phyloP scores from a whole-genome alignment of 2,888 invertebrate species.

The Bugulina stolonifera region DNA sequence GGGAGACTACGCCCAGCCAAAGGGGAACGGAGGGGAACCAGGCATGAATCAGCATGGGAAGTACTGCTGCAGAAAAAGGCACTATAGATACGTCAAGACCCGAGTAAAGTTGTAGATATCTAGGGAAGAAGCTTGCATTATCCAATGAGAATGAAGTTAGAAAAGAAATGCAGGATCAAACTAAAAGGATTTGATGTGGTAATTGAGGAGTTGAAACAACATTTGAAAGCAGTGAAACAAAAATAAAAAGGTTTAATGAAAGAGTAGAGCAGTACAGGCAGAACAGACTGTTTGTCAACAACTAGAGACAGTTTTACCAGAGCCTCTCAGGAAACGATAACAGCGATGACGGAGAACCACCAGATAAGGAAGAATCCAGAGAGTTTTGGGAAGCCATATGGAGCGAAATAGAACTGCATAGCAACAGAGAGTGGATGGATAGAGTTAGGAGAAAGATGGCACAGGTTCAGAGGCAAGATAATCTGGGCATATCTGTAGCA shows the following conservation, averaged over 20 bases:
- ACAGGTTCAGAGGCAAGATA: neutral
- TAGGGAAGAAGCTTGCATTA: neutral
- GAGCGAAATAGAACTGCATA: neutral
- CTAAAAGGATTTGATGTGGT: constrained; percentile 6
- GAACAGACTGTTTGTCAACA: neutral
- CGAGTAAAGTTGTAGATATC: neutral
- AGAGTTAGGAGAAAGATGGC: neutral
- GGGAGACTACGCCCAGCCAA: neutral
- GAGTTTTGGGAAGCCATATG: neutral
- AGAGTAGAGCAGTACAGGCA: neutral
- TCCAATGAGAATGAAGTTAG: constrained; percentile 14
- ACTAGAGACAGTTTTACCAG: neutral
- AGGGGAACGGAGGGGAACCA: neutral
- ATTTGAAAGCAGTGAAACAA: neutral
- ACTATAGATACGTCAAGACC: neutral
- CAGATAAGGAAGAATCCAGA: neutral
- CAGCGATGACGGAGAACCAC: neutral
- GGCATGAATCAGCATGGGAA: neutral
- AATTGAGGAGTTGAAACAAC: constrained; percentile 15
- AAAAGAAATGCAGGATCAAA: constrained; percentile 3
- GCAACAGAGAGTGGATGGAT: neutral
- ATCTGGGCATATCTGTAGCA: neutral
- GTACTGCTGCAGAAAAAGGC: neutral
- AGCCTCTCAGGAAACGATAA: neutral
- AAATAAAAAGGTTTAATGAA: neutral